Conservation (phyloP, 2,113 vertebrate species). For the Phainopepla nitens region DNA sequence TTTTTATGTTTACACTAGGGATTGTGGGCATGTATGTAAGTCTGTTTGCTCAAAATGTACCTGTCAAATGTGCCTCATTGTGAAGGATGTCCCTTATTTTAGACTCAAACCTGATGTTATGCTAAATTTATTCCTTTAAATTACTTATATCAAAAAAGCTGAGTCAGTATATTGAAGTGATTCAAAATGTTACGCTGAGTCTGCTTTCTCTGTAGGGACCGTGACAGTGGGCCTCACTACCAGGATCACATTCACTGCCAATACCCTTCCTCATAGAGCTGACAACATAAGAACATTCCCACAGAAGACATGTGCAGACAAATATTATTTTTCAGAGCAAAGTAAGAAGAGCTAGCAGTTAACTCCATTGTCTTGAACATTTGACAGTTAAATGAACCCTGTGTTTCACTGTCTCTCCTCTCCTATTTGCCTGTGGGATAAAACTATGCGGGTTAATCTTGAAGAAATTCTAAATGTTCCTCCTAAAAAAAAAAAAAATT, state of each 20-base stretch:
- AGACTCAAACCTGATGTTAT: background rate
- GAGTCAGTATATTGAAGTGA: background rate
- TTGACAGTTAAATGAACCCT: background rate
- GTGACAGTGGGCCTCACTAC: background rate
- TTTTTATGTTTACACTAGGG: background rate
- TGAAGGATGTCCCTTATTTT: constrained; percentile 19
- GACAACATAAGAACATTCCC: background rate
- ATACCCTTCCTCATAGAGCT: background rate
- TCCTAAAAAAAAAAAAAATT: background rate
- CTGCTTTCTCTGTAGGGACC: background rate
- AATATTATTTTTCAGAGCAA: background rate
- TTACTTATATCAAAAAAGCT: background rate
- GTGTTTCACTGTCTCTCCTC: background rate
- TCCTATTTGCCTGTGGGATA: background rate
- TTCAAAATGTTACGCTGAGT: background rate
- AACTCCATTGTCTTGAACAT: background rate
- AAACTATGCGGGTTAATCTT: background rate
- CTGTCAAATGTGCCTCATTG: background rate
- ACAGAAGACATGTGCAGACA: background rate
- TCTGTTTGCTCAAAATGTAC: background rate
- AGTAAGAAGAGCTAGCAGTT: background rate
- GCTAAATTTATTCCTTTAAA: constrained; percentile 20
- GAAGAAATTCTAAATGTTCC: background rate
- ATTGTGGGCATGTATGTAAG: background rate
- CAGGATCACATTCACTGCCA: background rate